Base-by-base conservation (phyloP, 1,140 invertebrate species). In the Pseudomyrmex cubaensis region DNA sequence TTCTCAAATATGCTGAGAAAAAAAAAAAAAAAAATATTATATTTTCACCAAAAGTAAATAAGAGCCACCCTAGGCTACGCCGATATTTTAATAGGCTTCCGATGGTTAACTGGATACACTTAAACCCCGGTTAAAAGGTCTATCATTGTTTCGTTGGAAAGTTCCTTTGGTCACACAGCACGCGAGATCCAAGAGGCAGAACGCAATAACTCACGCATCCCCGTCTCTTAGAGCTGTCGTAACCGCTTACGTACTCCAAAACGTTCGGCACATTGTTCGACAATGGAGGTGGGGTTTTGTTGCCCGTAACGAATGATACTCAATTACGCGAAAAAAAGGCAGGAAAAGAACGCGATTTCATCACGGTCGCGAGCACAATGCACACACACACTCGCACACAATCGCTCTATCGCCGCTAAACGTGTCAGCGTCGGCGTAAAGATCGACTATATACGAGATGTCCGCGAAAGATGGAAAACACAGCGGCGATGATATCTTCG, bases 241-340 rank as follows among this genome's bases (percentile, higher is more conserved):
- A 78, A 78, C 64, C 52, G 64, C 76, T 78, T 78, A 78, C 64
- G 12, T 78, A 46, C 56, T 48, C 76, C 44, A 80, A 70, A 80
- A 80, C 76, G 44, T 59, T 80, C 44, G 52, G 44, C 66, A 44
- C n/a, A 50, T 59, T 78, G 64, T 69, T 80, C 48, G 76, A 80
- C 76, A 59, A 80, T 72, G 35, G 54, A 59, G 54, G 44, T 13
- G 15, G 44, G 17, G 44, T 59, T 80, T 70, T 72, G 76, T 80
- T 80, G 66, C 12, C 76, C 76, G 66, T 80, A 80, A 80, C 54
- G 76, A 80, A 80, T 80, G 76, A 80, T 80, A 50, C 54, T 56
- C 76, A 80, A 80, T 80, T 80, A 80, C 76, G 76, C n/a, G 76
- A 63, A 80, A 80, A 78, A 80, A 72, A 72, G 76, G 44, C 64